Evolutionary conservation across 2,888 invertebrate genomes (phyloP).

Genomic region (Ischnura elegans): DNA sequence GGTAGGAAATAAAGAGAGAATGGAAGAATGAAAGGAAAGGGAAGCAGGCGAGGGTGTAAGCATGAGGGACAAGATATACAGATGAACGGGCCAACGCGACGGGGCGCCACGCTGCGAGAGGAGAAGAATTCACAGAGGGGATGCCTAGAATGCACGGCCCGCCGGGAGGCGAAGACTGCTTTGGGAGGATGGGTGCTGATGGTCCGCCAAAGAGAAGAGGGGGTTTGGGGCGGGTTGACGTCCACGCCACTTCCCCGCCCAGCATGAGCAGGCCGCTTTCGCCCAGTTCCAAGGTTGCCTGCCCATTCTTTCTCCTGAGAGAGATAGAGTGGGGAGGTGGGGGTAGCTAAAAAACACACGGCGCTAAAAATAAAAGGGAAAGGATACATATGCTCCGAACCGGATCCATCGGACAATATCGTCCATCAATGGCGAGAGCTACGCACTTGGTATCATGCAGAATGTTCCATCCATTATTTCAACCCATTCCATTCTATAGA

Average conservation of each 20-base stretch:
- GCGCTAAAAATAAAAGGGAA: background rate
- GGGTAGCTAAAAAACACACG: background rate
- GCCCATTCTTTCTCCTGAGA: background rate
- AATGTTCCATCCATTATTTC: background rate
- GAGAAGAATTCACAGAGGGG: background rate
- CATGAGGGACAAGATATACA: background rate
- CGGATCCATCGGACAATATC: background rate
- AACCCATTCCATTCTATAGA: background rate
- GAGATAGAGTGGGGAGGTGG: too few relatives aligned
- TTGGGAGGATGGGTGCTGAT: background rate
- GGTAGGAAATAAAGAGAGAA: background rate
- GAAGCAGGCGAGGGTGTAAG: too few relatives aligned
- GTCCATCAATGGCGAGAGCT: background rate
- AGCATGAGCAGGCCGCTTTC: background rate
- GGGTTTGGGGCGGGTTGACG: background rate
- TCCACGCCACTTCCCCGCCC: background rate
- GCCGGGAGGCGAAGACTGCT: background rate
- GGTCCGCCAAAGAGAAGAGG: background rate
- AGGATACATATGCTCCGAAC: background rate
- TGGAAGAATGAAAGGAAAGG: background rate
- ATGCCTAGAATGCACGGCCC: background rate
- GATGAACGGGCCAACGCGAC: background rate
- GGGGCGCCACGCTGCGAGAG: background rate
- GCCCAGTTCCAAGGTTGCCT: background rate
- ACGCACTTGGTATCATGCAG: background rate